Evolutionary conservation across 2,113 vertebrate genomes (phyloP), one percentile per base, ranked within the genome.

Genomic region (Triplophysa dalaica): DNA sequence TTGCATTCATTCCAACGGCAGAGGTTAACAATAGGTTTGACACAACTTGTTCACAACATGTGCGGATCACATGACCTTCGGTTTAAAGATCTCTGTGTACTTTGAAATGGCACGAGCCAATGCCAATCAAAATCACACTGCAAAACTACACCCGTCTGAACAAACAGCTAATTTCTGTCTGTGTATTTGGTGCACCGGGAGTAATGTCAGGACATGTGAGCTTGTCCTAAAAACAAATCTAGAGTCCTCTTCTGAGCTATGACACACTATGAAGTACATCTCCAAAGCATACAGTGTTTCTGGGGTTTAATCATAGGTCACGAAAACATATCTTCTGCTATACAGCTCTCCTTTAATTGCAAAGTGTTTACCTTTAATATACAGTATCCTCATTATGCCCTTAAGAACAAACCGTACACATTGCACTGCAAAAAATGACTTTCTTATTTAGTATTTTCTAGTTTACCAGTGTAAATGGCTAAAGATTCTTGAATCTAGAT

Each of bases 61-160:
- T 52, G 69, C 14, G 62, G 33, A 78, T 50, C 69, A 56, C 21
- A 10, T 78, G 80, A 81, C 82, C 78, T 76, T 69, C n/a, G 70
- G 24, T 74, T 60, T 72, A 43, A 64, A 64, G 74, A 29, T 74
- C 78, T 52, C 26, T 14, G 64, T 65, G 73, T 52, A 52, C 73
- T 77, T 61, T 70, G 56, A 11, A 50, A 21, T 2, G 38, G 29
- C n/a, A 58, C 22, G 67, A 68, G 69, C 17, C 56, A 65, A 52
- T n/a, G 6, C 33, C 63, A 65, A 41, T 70, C 67, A 65, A 79
- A 26, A 72, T 77, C 24, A 5, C 43, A 58, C 41, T 67, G n/a
- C 45, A 64, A 43, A 45, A 74, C 43, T 66, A 77, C 52, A 60
- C 62, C 38, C 8, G 3, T 70, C 66, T 14, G 64, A 60, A 56